Base-by-base conservation (phyloP, 2,113 vertebrate species). In the Hemiprocne comata region DNA sequence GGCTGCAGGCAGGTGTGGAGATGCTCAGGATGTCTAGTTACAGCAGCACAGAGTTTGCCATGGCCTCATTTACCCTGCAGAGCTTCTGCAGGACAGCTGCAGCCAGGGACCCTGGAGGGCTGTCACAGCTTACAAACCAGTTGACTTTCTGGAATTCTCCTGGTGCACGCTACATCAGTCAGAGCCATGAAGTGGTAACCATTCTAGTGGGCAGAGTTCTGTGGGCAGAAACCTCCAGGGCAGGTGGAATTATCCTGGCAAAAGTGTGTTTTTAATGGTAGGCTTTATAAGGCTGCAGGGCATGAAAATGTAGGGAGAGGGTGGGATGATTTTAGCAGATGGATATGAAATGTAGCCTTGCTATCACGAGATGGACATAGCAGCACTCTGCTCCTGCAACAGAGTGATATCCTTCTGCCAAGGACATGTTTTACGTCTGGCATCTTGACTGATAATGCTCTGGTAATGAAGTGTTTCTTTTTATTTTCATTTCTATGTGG, bases 361-460 rank as follows among this genome's bases (percentile, higher is more conserved):
- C 10, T 75, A 33, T 67, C 61, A 54, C 25, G 73, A 58, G 65
- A 53, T n/a, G 64, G 33, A 29, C 1, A 1, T 58, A 76, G 62
- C 24, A 46, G 44, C 0, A 0, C 60, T 55, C 34, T 20, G 23
- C 31, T 72, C 54, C 61, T 78, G 71, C 8, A 2, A 4, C 1
- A 0, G 25, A 34, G 50, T 11, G 11, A 50, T 50, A 44, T 7
- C 29, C 31, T 73, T 60, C 80, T 90, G 62, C 38, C 5, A 14
- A 61, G 25, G 60, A 36, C 9, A 5, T 20, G 57, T 33, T 95
- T 87, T 44, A 72, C 28, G 65, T 60, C 77, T 70, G 82, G 19
- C 26, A 6, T 50, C 84, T 65, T 65, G 16, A 31, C n/a, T 75
- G 58, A 50, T 25, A 72, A 0, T 84, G 36, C 72, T 61, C 62